These are phyloP conservation scores for Drosophila lini DNA, from an alignment of 1,140 invertebrate species.

Conservation along the genomic window DNA sequence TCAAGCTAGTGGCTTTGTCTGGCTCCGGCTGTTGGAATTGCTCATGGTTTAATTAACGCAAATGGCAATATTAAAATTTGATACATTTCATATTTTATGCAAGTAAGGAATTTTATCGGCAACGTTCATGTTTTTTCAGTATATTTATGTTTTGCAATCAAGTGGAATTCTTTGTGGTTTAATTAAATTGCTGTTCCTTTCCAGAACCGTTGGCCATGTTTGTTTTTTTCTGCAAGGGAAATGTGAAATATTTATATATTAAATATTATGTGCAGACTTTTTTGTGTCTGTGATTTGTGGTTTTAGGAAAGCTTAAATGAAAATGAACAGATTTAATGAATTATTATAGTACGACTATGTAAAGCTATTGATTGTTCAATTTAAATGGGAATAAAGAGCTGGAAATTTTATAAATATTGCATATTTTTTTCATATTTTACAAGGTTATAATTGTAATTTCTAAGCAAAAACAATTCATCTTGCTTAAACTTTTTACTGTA, in stretches of 20 bases:
- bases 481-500: neutral
- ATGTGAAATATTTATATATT: conserved; percentile 64
- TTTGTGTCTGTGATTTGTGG: conserved; percentile 23
- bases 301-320: conserved; percentile 1
- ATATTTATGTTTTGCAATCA: conserved; percentile 55
- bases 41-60: conserved; percentile 74
- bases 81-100: conserved; percentile 59
- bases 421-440: no score
- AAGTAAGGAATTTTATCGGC: conserved; percentile 43
- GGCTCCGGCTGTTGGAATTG: conserved; percentile 24
- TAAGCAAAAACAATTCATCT: neutral
- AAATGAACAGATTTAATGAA: neutral
- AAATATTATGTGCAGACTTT: conserved; percentile 26
- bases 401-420: no score
- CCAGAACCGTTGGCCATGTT: conserved; percentile 16
- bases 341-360: neutral
- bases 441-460: neutral
- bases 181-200: conserved; percentile 65
- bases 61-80: conserved; percentile 60
- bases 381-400: neutral
- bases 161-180: conserved; percentile 66
- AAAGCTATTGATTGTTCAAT: neutral
- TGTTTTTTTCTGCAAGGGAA: conserved; percentile 49
- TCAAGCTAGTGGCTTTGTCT: conserved; percentile 27
- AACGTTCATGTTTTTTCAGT: conserved; percentile 20